Evolutionary conservation across 1,140 invertebrate genomes (phyloP).

Genomic region (Ylistrum balloti): DNA sequence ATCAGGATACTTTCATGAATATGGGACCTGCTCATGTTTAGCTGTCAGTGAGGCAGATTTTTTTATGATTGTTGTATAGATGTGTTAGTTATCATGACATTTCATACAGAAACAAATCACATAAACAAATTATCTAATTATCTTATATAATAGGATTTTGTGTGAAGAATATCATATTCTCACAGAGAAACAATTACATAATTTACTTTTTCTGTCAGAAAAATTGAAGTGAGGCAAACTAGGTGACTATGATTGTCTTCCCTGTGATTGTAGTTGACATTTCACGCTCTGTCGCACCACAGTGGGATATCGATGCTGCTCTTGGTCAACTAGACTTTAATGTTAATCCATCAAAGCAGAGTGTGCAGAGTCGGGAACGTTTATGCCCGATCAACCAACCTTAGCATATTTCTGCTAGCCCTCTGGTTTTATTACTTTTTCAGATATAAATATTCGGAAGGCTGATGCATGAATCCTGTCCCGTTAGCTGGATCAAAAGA

Average conservation of each 20-base stretch:
- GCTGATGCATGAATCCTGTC: conserved; percentile 19
- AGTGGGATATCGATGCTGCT: background rate
- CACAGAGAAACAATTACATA: background rate
- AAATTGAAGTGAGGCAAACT: conserved; percentile 18
- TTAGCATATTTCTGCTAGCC: conserved; percentile 30
- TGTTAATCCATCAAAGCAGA: conserved; percentile 29
- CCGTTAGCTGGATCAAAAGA: conserved; percentile 31
- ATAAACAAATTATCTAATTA: background rate
- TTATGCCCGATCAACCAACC: background rate
- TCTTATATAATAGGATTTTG: background rate
- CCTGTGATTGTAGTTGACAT: conserved; percentile 13
- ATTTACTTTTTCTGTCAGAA: background rate
- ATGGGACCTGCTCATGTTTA: background rate
- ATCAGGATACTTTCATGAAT: too few species aligned
- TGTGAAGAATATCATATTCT: background rate
- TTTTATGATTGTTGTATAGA: too few species aligned
- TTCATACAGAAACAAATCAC: too few species aligned
- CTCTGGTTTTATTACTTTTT: conserved; percentile 13
- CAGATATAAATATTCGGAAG: background rate
- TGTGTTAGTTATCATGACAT: too few species aligned
- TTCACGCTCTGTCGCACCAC: conserved; percentile 12
- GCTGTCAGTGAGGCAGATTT: background rate
- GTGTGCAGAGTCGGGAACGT: conserved; percentile 19
- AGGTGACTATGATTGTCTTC: background rate
- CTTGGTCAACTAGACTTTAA: conserved; percentile 18